Evolutionary conservation across 2,113 vertebrate species (phyloP), one percentile per base, ranked within the genome.

Genomic region (Psammodynastes pulverulentus): DNA sequence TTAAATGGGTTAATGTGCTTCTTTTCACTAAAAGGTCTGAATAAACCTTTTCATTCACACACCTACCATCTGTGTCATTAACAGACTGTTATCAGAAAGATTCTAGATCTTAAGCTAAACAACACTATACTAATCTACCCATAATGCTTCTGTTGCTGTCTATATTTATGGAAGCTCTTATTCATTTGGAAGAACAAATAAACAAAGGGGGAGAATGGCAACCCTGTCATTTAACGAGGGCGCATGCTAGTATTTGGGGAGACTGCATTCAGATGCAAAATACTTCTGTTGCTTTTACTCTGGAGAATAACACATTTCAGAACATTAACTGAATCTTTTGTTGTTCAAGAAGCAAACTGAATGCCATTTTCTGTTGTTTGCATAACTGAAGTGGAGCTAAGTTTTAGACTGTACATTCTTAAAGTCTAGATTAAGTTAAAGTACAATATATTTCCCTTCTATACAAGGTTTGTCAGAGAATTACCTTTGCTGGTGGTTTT

Each of bases 11-110:
- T 98, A 98, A 97, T 95, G 94, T 94, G 97, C 91, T 95, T 97
- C 94, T 98, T 96, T 97, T 95, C 94, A 95, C 96, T 96, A 95
- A 97, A 96, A 96, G 96, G 96, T 97, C 96, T 97, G 95, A 97
- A 97, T 96, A 97, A 98, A 97, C 95, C 95, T 97, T 97, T 97
- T 97, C 97, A 97, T 97, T 97, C 97, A 96, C 96, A 43, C 34
- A 79, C 72, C 72, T 97, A 96, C 96, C 97, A 94, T 93, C 96
- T 97, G 97, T 95, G 96, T 94, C 97, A 96, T 95, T 97, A 97
- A 97, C 96, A 97, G 97, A 96, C 93, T 95, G 96, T 96, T 97
- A 94, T 96, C 96, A 89, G 93, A 94, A 96, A 96, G 0, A 5
- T 95, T 96, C 95, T 93, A 93, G 94, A 90, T 6, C 92, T 95